Evolutionary conservation across 2,113 vertebrate species (phyloP).

Genomic region (Zingel zingel): DNA sequence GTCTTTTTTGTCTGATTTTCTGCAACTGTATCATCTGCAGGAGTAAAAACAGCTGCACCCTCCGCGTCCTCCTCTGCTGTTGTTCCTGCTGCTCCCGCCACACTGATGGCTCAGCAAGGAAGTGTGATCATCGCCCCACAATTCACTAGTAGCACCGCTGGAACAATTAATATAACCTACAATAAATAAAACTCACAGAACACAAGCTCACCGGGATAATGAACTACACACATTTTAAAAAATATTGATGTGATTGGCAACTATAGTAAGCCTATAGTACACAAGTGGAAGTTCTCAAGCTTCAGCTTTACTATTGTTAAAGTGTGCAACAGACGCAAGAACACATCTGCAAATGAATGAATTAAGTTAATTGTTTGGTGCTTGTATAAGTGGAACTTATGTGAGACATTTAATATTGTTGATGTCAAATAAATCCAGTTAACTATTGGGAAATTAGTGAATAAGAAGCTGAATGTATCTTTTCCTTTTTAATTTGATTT

Average conservation of each 20-base stretch:
- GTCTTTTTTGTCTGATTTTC: not conserved
- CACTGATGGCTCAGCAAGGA: constrained; percentile 2
- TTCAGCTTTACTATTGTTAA: no score
- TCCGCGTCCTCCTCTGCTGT: not conserved
- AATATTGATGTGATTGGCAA: no score
- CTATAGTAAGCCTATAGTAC: no score
- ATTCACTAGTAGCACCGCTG: accelerated
- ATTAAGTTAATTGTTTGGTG: not conserved
- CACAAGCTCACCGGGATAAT: not conserved
- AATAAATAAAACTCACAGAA: not conserved
- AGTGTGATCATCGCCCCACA: constrained; percentile 29
- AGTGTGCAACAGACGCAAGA: not conserved
- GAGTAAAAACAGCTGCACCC: accelerated
- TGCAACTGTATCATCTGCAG: constrained; percentile 9
- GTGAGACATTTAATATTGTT: not conserved
- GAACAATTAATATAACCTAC: constrained; percentile 28
- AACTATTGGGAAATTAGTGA: not conserved
- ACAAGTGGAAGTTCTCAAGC: no score
- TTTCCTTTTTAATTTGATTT: no score
- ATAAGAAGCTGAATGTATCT: not conserved
- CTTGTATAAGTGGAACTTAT: not conserved
- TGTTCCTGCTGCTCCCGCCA: not conserved
- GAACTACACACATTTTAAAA: not conserved
- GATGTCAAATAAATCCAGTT: not conserved
- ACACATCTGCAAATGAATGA: not conserved